These are phyloP conservation scores for Apamea crenata DNA, from an alignment of 2,888 invertebrate species.

Conservation along the genomic window DNA sequence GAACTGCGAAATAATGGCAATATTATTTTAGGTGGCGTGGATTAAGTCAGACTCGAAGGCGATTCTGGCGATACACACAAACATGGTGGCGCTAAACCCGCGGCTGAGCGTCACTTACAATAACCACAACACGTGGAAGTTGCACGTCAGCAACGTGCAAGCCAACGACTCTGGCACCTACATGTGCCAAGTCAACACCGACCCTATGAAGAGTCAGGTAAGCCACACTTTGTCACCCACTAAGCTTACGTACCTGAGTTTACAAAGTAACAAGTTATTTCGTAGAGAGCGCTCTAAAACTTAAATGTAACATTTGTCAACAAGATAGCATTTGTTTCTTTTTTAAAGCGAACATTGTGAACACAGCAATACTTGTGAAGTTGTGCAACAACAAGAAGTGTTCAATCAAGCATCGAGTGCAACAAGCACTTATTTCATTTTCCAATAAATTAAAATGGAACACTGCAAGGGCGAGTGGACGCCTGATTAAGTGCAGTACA, in stretches of 20 bases:
- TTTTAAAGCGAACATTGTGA: conserved; percentile 31
- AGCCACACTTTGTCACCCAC: conserved; percentile 56
- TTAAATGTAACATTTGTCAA: conserved; percentile 52
- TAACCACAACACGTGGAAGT: conserved; percentile 98
- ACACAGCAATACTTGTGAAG: conserved; percentile 29
- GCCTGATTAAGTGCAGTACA: conserved; percentile 29
- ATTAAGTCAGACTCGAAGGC: conserved; percentile 97
- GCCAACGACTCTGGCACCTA: conserved; percentile 97
- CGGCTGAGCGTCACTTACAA: conserved; percentile 97
- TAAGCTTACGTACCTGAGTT: conserved; percentile 31
- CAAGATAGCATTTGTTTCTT: conserved; percentile 59
- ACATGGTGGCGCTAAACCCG: conserved; percentile 96
- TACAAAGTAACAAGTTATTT: conserved; percentile 61
- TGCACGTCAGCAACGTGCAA: conserved; percentile 97
- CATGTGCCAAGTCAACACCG: conserved; percentile 98
- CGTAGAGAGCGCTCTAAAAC: conserved; percentile 47
- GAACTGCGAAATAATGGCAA: conserved; percentile 58
- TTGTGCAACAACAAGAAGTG: conserved; percentile 40
- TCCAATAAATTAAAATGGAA: conserved; percentile 45
- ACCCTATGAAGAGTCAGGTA: conserved; percentile 97
- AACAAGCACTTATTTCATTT: conserved; percentile 43
- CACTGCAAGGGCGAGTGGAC: conserved; percentile 19
- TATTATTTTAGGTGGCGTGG: conserved; percentile 94
- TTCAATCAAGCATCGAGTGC: conserved; percentile 49
- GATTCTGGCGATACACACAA: conserved; percentile 96